A percentile compares a stretch with the other conserved stretches of the same genome.
Evolutionary conservation across 37 sponge, comb jelly and placozoan genomes (phyloP).

Genomic region (Haliclona indistincta): DNA sequence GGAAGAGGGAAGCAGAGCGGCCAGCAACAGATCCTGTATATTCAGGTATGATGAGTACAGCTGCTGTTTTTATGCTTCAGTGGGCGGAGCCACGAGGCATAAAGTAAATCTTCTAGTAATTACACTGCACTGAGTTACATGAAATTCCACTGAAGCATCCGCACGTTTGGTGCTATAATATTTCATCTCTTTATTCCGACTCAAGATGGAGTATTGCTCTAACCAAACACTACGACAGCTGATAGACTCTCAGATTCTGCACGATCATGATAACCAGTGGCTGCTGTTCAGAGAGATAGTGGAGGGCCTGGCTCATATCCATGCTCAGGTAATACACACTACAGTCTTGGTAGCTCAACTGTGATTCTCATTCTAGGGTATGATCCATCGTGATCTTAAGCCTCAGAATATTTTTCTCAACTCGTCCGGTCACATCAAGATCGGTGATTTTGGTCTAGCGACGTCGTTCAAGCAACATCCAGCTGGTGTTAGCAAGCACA

Average conservation of each 20-base stretch:
- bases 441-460: constrained; percentile 99
- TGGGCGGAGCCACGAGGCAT: no score
- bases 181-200: not conserved
- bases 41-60: constrained; percentile 22
- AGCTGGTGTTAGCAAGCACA: not conserved
- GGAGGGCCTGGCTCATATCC: constrained; percentile 94
- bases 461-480: constrained; percentile 56
- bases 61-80: constrained; percentile 1
- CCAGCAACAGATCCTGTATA: constrained; percentile 46
- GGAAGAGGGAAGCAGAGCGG: constrained; percentile 13
- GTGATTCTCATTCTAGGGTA: constrained; percentile 37
- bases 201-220: constrained; percentile 99
- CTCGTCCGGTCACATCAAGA: constrained; percentile 86
- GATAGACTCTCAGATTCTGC: constrained; percentile 73
- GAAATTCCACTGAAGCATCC: no score
- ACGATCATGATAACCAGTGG: constrained; percentile 63
- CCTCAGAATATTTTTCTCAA: constrained; percentile 97
- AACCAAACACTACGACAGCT: constrained; percentile 84
- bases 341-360: not conserved
- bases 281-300: constrained; percentile 88
- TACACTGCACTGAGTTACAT: not conserved
- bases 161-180: not conserved
- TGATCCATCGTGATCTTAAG: constrained; percentile 95
- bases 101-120: not conserved
- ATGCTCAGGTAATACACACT: constrained; percentile 59